Evolutionary conservation across 2,797 vertebrate genomes (phyloP).

Genomic region (Crossoptilon crossoptilon): DNA sequence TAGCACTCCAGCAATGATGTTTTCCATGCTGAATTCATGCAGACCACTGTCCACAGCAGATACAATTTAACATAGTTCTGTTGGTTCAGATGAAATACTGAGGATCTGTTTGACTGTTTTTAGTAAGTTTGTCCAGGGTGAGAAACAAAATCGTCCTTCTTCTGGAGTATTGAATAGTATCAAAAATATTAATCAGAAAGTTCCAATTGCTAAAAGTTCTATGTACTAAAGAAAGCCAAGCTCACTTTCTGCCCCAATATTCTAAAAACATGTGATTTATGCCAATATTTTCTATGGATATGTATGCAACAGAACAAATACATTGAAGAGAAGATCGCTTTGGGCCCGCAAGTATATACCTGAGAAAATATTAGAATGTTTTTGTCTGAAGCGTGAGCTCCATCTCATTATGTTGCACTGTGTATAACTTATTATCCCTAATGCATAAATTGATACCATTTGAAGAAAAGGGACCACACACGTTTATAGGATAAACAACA

Average conservation of each 20-base stretch:
- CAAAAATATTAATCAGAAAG: background rate
- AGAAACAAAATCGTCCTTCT: background rate
- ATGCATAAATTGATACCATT: background rate
- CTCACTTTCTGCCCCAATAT: background rate
- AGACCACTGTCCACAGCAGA: background rate
- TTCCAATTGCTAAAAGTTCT: background rate
- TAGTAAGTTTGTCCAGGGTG: background rate
- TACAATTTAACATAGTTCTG: background rate
- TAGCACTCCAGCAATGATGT: background rate
- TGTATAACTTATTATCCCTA: background rate
- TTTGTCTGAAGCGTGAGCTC: background rate
- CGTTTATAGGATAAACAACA: conserved; percentile 46
- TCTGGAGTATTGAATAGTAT: background rate
- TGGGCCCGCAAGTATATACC: background rate
- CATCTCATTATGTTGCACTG: background rate
- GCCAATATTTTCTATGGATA: background rate
- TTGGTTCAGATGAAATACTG: background rate
- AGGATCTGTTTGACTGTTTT: background rate
- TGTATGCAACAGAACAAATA: background rate
- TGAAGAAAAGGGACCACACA: background rate
- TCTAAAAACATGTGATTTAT: background rate
- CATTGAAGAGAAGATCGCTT: background rate
- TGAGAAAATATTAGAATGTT: background rate
- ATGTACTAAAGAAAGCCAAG: background rate
- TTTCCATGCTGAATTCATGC: background rate